Evolutionary conservation across 2,113 vertebrate genomes (phyloP).

Genomic region (Bos indicus): DNA sequence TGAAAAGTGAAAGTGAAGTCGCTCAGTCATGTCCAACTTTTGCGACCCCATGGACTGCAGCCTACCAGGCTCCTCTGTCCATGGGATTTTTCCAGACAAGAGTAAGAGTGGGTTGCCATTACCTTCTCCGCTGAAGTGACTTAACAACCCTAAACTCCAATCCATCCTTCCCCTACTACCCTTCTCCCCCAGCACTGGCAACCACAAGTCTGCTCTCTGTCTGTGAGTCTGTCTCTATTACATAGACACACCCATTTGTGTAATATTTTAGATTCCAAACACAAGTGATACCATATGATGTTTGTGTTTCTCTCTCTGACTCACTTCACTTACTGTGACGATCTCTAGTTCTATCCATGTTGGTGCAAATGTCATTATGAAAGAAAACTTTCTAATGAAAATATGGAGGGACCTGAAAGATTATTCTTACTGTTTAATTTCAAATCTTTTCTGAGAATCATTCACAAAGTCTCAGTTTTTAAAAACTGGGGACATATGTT

Average conservation of each 20-base stretch:
- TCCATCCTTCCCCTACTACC: background rate
- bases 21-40: no score
- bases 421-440: background rate
- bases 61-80: no score
- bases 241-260: background rate
- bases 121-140: background rate
- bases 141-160: background rate
- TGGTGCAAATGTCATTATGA: background rate
- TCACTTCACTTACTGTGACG: background rate
- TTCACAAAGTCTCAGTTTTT: background rate
- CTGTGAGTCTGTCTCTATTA: background rate
- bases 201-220: background rate
- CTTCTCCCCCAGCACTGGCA: rapidly evolving
- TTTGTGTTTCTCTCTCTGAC: background rate
- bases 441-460: background rate
- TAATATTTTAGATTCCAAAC: background rate
- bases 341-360: background rate
- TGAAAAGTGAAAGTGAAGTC: no score
- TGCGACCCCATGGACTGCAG: no score
- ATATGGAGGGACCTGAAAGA: background rate
- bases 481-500: background rate
- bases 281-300: background rate
- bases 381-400: background rate
- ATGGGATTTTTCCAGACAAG: no score
- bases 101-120: no score